Conservation (phyloP, 2,113 vertebrate species). For the Nipponia nippon region DNA sequence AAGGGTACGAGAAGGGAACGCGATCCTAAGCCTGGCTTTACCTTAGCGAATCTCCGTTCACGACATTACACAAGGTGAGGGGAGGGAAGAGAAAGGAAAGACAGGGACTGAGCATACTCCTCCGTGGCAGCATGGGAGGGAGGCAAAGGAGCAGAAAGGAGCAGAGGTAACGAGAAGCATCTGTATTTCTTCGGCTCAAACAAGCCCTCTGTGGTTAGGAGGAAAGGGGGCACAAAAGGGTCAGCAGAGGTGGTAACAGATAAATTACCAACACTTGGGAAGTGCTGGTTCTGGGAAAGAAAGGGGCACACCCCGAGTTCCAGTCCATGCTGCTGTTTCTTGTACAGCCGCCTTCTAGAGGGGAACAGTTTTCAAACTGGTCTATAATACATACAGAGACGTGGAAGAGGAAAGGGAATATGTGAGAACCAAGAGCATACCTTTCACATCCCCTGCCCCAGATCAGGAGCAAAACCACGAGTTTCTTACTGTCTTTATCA, state of each 20-base stretch:
- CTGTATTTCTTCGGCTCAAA: background rate
- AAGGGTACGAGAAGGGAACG: background rate
- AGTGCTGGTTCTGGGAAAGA: background rate
- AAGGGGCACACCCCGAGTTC: background rate
- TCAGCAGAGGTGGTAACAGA: background rate
- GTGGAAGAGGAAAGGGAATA: background rate
- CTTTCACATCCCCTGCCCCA: background rate
- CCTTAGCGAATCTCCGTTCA: background rate
- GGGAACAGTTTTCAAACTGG: background rate
- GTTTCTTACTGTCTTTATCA: background rate
- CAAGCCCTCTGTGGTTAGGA: background rate
- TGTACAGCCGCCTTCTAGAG: background rate
- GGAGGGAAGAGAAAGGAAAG: background rate
- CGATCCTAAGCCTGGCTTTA: background rate
- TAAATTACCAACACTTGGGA: background rate
- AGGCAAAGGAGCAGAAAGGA: background rate
- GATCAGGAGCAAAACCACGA: background rate
- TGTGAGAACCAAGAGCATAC: background rate
- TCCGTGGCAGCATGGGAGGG: accelerated
- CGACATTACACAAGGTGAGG: background rate
- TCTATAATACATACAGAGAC: accelerated
- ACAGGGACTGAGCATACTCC: background rate
- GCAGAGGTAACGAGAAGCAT: background rate
- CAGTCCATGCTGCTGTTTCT: background rate
- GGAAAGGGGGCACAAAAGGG: background rate